These are phyloP conservation scores for Misgurnus anguillicaudatus DNA, from an alignment of 2,113 vertebrate genomes.

Conservation along the genomic window DNA sequence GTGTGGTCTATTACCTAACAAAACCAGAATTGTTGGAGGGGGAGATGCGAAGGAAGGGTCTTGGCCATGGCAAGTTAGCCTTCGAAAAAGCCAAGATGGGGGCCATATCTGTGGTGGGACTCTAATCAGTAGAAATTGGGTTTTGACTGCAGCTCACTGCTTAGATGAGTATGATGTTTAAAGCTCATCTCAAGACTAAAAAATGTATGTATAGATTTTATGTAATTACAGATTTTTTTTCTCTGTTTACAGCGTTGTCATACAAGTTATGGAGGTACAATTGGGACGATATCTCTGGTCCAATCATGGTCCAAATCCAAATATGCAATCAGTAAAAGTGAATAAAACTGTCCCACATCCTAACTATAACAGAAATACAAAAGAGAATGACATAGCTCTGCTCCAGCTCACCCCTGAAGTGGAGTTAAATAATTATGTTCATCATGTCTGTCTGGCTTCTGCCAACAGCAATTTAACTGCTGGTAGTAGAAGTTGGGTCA, in stretches of 20 bases:
- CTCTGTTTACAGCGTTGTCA: slow-evolving; percentile 10
- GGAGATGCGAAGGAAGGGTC: slow-evolving; percentile 25
- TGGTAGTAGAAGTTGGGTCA: slow-evolving; percentile 69
- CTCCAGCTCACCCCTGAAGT: slow-evolving; percentile 60
- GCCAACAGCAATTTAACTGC: slow-evolving; percentile 56
- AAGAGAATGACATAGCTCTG: slow-evolving; percentile 74
- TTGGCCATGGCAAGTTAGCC: slow-evolving; percentile 80
- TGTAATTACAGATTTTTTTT: background rate
- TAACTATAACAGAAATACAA: slow-evolving; percentile 29
- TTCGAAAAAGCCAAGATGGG: background rate
- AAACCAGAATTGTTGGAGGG: slow-evolving; percentile 73
- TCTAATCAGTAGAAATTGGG: slow-evolving; percentile 71
- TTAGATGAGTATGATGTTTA: slow-evolving; percentile 29
- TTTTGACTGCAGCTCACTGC: slow-evolving; percentile 77
- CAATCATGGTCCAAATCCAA: background rate
- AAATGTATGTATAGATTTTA: background rate
- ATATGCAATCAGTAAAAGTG: background rate
- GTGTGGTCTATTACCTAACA: slow-evolving; percentile 65
- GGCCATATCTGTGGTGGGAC: slow-evolving; percentile 73
- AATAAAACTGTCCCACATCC: slow-evolving; percentile 56
- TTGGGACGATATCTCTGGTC: slow-evolving; percentile 56
- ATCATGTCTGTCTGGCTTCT: slow-evolving; percentile 75
- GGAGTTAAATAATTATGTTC: slow-evolving; percentile 64
- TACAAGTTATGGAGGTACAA: rapidly evolving
- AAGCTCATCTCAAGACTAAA: background rate